Conservation (phyloP, 2,113 vertebrate species). For the Clinocottus analis region DNA sequence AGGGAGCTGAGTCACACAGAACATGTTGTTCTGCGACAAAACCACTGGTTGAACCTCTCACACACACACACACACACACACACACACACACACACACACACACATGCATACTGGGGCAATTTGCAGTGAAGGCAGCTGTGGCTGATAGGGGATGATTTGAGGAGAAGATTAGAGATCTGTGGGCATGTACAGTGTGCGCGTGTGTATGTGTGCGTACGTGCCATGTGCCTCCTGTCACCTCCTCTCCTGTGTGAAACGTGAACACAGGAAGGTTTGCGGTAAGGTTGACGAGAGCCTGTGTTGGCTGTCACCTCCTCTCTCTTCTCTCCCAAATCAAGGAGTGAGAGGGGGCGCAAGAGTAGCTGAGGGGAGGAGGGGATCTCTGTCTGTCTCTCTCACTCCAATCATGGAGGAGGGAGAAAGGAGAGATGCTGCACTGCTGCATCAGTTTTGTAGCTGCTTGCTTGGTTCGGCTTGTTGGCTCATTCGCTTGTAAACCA, state of each 20-base stretch:
- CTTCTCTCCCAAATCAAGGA: constrained; percentile 61
- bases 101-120: constrained; percentile 50
- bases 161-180: constrained; percentile 70
- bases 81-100: constrained; percentile 7
- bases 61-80: constrained; percentile 2
- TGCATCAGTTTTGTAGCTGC: constrained; percentile 50
- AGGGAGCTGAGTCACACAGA: constrained; percentile 29
- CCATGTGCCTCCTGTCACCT: constrained; percentile 67
- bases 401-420: constrained; percentile 28
- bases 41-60: constrained; percentile 23
- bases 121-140: constrained; percentile 70
- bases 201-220: constrained; percentile 3
- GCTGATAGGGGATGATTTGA: constrained; percentile 75
- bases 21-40: constrained; percentile 41
- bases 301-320: constrained; percentile 74
- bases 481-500: constrained; percentile 50
- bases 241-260: constrained; percentile 55
- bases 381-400: constrained; percentile 10
- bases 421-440: constrained; percentile 42
- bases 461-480: constrained; percentile 34
- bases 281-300: constrained; percentile 64
- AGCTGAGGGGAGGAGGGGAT: neutral
- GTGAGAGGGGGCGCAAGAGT: neutral
- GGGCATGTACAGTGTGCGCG: constrained; percentile 6
- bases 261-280: constrained; percentile 68